Conservation (phyloP, 2,888 invertebrate species). For the Torymus auratus region DNA sequence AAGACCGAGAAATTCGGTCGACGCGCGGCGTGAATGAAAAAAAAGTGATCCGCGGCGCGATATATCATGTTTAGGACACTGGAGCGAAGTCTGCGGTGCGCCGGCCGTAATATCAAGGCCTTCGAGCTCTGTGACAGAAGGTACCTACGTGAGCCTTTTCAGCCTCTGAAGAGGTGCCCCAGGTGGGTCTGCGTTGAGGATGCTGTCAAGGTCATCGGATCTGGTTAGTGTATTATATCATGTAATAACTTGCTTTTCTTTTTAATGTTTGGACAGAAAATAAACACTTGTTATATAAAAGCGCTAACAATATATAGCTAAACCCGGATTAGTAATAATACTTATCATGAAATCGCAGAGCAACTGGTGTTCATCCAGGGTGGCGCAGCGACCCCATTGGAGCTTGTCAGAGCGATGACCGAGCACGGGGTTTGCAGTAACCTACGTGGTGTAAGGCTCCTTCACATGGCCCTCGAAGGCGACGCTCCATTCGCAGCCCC, state of each 20-base stretch:
- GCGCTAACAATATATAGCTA: no score
- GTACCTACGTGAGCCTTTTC: conserved; percentile 65
- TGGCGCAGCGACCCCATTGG: conserved; percentile 81
- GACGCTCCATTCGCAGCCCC: conserved; percentile 78
- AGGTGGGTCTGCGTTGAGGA: conserved; percentile 72
- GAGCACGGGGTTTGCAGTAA: conserved; percentile 78
- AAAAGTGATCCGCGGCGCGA: no score
- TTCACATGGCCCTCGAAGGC: conserved; percentile 81
- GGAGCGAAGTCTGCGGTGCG: conserved; percentile 56
- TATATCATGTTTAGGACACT: conserved; percentile 64
- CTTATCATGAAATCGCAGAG: conserved; percentile 71
- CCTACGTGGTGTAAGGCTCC: conserved; percentile 78
- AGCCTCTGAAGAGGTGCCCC: conserved; percentile 69
- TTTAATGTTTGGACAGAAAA: no score
- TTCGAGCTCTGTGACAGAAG: conserved; percentile 61
- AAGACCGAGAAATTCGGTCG: no score
- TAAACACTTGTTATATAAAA: no score
- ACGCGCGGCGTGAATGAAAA: background rate
- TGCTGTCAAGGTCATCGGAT: conserved; percentile 70
- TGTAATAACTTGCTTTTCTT: background rate
- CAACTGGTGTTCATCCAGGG: conserved; percentile 81
- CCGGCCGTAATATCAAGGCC: conserved; percentile 53
- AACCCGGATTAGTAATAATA: no score
- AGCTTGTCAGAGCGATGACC: conserved; percentile 79
- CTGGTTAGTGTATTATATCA: conserved; percentile 63